These are phyloP conservation scores for Chloromyia formosa DNA, from an alignment of 2,888 invertebrate species.

Conservation along the genomic window DNA sequence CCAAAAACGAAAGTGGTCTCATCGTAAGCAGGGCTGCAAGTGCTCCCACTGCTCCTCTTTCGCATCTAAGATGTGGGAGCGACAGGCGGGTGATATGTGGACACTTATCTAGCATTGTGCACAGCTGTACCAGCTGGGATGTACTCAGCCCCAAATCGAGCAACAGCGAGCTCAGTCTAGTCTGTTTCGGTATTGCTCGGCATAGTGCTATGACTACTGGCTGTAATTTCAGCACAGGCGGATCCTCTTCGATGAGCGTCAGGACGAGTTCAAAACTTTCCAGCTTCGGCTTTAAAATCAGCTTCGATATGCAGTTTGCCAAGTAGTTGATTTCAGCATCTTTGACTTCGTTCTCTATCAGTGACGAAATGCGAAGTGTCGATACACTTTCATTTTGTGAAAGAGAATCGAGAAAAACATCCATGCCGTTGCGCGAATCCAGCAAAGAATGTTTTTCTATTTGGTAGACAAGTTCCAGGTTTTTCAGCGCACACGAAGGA, in stretches of 20 bases:
- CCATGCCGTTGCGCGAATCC: slow-evolving; percentile 60
- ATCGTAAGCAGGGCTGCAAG: slow-evolving; percentile 65
- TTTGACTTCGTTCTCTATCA: slow-evolving; percentile 67
- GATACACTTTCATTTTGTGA: slow-evolving; percentile 67
- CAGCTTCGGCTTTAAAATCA: slow-evolving; percentile 65
- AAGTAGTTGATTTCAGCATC: slow-evolving; percentile 65
- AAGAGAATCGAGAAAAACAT: slow-evolving; percentile 66
- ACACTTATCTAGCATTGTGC: slow-evolving; percentile 65
- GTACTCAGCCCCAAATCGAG: slow-evolving; percentile 67
- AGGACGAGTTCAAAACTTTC: slow-evolving; percentile 67
- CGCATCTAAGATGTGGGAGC: slow-evolving; percentile 68
- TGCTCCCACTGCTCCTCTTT: slow-evolving; percentile 66
- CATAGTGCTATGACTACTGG: slow-evolving; percentile 67
- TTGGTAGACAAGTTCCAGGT: slow-evolving; percentile 66
- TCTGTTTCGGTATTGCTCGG: slow-evolving; percentile 55
- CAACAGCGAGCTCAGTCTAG: slow-evolving; percentile 65
- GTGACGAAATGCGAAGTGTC: slow-evolving; percentile 65
- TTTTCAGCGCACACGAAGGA: slow-evolving; percentile 65
- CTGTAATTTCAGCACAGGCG: slow-evolving; percentile 65
- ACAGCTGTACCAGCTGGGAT: slow-evolving; percentile 67
- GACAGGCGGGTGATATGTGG: slow-evolving; percentile 66
- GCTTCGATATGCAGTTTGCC: slow-evolving; percentile 64
- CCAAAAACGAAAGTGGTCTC: slow-evolving; percentile 65
- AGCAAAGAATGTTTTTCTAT: slow-evolving; percentile 62
- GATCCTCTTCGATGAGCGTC: slow-evolving; percentile 67